Evolutionary conservation across 2,888 invertebrate species (phyloP).

Genomic region (Lapara coniferarum): DNA sequence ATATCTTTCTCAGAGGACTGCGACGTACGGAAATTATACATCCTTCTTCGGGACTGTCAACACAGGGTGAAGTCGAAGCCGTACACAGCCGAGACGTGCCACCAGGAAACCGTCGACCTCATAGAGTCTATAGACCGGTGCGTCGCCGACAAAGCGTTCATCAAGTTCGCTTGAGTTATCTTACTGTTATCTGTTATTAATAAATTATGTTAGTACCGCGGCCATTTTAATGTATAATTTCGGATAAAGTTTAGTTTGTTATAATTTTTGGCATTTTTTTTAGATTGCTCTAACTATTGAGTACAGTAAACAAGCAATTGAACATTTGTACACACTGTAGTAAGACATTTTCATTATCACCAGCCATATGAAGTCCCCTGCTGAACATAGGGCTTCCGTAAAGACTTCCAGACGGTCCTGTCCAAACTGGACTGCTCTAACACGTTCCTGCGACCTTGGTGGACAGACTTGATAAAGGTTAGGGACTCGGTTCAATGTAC

Average conservation of each 20-base stretch:
- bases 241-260: background rate
- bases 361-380: too few relatives aligned
- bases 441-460: too few relatives aligned
- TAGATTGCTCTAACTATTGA: background rate
- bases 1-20: slow-evolving; percentile 52
- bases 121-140: slow-evolving; percentile 64
- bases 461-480: too few relatives aligned
- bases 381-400: too few relatives aligned
- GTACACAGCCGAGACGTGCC: slow-evolving; percentile 68
- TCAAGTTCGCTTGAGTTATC: slow-evolving; percentile 34
- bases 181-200: background rate
- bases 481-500: too few relatives aligned
- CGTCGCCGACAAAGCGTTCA: slow-evolving; percentile 57
- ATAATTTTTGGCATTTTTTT: background rate
- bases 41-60: slow-evolving; percentile 51
- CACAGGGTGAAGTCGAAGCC: slow-evolving; percentile 53
- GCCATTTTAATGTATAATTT: background rate
- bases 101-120: slow-evolving; percentile 63
- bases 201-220: background rate
- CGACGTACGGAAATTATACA: slow-evolving; percentile 46
- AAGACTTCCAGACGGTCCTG: too few relatives aligned
- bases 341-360: too few relatives aligned
- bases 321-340: too few relatives aligned
- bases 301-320: background rate
- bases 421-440: too few relatives aligned